Conservation (phyloP, 2,888 invertebrate genomes). For the Rhabditoides inermis region DNA sequence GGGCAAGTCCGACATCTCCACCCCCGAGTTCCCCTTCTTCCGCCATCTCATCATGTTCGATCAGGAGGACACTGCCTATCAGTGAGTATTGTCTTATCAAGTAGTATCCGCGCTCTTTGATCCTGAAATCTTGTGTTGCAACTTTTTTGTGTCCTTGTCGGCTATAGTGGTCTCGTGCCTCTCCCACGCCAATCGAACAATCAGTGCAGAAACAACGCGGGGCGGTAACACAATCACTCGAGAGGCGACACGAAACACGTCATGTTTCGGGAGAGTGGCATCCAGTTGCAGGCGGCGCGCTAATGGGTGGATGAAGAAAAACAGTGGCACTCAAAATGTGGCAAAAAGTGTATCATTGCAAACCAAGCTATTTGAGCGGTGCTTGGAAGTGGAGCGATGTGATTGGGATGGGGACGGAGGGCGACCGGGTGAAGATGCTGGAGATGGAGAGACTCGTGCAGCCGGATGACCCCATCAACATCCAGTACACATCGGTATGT, state of each 20-base stretch:
- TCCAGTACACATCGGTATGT: slow-evolving; percentile 55
- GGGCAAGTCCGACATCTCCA: slow-evolving; percentile 33
- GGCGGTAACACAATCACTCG: no score
- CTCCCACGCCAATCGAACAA: no score
- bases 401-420: slow-evolving; percentile 53
- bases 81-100: slow-evolving; percentile 21
- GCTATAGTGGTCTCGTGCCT: no score
- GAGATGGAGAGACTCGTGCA: slow-evolving; percentile 62
- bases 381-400: slow-evolving; percentile 56
- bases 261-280: no score
- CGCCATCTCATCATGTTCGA: slow-evolving; percentile 61
- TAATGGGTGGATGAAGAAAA: no score
- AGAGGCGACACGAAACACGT: no score
- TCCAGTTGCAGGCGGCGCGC: no score
- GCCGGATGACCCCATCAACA: slow-evolving; percentile 67
- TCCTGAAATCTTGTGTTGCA: neutral
- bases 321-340: neutral
- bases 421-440: slow-evolving; percentile 51
- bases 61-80: slow-evolving; percentile 32
- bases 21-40: slow-evolving; percentile 52
- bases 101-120: neutral
- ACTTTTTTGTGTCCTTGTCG: no score
- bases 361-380: slow-evolving; percentile 53
- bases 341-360: neutral
- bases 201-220: no score